phyloP scores from a whole-genome alignment of 1,140 invertebrate species.

The Psilanteris sp. region DNA sequence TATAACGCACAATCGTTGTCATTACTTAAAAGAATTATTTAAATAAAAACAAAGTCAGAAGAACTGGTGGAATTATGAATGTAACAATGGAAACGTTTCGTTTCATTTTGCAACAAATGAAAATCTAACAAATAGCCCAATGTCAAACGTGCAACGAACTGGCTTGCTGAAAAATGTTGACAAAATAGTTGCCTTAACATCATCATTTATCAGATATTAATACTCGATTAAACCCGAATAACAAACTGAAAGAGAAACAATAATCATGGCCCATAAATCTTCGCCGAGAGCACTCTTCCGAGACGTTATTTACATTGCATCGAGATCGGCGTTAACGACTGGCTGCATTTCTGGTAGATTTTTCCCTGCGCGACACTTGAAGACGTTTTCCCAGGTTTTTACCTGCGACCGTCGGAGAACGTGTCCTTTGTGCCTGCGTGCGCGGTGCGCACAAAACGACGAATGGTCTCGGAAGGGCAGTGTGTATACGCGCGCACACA shows the following conservation, averaged over 20 bases:
- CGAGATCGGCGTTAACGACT: constrained; percentile 11
- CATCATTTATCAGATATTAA: constrained; percentile 11
- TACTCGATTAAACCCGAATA: constrained; percentile 6
- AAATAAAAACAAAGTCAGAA: no score
- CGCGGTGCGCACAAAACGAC: constrained; percentile 18
- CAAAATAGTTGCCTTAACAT: no score
- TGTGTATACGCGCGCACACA: constrained; percentile 7
- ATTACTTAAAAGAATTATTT: no score
- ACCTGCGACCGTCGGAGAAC: constrained; percentile 22
- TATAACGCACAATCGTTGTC: no score
- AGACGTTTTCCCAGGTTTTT: constrained; percentile 31
- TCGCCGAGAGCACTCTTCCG: not conserved
- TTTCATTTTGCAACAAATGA: no score
- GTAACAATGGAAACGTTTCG: no score
- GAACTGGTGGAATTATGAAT: no score
- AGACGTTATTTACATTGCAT: constrained; percentile 11
- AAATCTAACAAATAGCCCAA: no score
- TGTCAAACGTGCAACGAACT: no score
- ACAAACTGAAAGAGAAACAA: constrained; percentile 22
- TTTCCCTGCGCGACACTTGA: constrained; percentile 7
- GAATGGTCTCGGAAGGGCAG: constrained; percentile 12
- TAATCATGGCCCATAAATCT: constrained; percentile 13
- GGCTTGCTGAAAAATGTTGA: no score
- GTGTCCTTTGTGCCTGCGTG: constrained; percentile 27
- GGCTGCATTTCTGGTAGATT: constrained; percentile 4